Evolutionary conservation across 2,113 vertebrate species (phyloP).

Genomic region (Psittacara wagleri): DNA sequence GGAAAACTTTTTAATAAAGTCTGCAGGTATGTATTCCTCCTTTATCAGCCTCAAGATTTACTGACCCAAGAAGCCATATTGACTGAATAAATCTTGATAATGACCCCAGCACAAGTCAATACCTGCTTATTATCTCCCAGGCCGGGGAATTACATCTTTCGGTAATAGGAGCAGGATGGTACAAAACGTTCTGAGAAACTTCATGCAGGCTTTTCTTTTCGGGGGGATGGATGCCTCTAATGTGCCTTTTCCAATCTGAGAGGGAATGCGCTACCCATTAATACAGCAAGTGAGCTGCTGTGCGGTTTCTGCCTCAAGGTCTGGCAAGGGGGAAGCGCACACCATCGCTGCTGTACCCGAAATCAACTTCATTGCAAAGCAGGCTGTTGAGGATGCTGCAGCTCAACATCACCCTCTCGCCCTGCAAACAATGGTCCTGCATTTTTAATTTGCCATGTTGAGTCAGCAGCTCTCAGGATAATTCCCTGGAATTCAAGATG

Average conservation of each 20-base stretch:
- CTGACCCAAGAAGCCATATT: constrained; percentile 75
- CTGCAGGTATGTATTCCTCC: constrained; percentile 76
- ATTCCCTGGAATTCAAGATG: not conserved
- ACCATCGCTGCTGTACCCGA: fast-evolving
- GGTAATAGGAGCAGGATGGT: constrained; percentile 52
- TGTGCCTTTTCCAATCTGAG: not conserved
- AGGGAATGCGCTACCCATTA: not conserved
- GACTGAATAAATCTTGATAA: constrained; percentile 84
- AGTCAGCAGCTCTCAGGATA: not conserved
- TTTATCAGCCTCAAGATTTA: constrained; percentile 79
- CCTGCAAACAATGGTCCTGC: not conserved
- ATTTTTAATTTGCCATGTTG: not conserved
- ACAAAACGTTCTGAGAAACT: constrained; percentile 44
- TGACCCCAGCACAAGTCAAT: constrained; percentile 77
- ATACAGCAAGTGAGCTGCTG: not conserved
- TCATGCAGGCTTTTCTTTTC: not conserved
- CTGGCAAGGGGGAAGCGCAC: not conserved
- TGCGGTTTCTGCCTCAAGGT: fast-evolving
- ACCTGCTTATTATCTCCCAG: constrained; percentile 78
- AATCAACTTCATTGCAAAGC: not conserved
- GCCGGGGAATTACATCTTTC: constrained; percentile 72
- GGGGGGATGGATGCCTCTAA: not conserved
- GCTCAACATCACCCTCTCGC: not conserved
- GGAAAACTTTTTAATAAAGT: constrained; percentile 78
- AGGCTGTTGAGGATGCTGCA: not conserved